These are phyloP conservation scores for Oscheius onirici DNA, from an alignment of 2,888 invertebrate species.

Conservation along the genomic window DNA sequence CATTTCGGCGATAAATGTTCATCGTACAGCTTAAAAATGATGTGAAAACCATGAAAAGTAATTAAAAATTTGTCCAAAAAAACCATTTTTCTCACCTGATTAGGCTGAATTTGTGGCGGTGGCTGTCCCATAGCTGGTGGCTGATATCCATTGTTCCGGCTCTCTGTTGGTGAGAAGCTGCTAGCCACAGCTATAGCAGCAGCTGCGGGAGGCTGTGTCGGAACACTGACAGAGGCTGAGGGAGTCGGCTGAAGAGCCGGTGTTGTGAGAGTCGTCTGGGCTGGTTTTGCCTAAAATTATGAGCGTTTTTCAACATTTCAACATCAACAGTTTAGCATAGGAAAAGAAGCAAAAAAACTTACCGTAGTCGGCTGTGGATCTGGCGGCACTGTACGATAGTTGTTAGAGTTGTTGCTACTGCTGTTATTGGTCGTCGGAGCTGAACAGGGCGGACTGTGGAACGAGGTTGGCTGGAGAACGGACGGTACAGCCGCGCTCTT, in stretches of 20 bases:
- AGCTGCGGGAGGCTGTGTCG: constrained; percentile 13
- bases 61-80: background rate
- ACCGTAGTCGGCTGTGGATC: constrained; percentile 61
- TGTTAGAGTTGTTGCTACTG: constrained; percentile 32
- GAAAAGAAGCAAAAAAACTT: background rate
- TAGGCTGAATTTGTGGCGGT: constrained; percentile 55
- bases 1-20: no score
- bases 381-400: constrained; percentile 54
- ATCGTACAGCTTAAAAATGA: no score
- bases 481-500: constrained; percentile 68
- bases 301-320: background rate
- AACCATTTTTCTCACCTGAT: background rate
- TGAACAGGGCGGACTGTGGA: constrained; percentile 45
- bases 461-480: constrained; percentile 60
- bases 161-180: constrained; percentile 13
- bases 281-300: background rate
- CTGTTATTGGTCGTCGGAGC: background rate
- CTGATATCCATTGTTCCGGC: constrained; percentile 8
- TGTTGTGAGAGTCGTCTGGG: background rate
- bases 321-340: no score
- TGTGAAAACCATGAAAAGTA: no score
- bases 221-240: background rate
- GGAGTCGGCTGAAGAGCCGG: background rate
- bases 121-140: constrained; percentile 62
- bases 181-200: background rate